Base-by-base conservation (phyloP, 1,140 invertebrate species). In the Drosophila suzukii region DNA sequence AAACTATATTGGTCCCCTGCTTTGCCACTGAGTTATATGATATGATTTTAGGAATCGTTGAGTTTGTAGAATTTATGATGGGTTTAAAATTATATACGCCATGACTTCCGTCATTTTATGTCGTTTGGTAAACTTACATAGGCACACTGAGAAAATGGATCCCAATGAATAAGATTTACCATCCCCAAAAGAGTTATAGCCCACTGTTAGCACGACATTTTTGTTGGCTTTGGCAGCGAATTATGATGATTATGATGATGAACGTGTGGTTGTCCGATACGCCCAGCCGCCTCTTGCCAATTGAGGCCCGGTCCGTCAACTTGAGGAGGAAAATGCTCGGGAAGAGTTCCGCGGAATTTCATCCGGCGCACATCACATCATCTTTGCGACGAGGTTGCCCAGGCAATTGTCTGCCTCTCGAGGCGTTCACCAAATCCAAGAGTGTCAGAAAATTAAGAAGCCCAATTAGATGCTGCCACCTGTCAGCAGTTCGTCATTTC, bases 401-500 rank as follows among this genome's bases (percentile, higher is more conserved):
- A 46, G 63, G 83, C 81, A 90, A 90, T 89, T 89, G 84, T 84
- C 81, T 72, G 62, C 65, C 32, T 49, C 62, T 58, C 38, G 54
- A 56, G 49, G 66, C 65, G 65, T 70, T 65, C 65, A 72, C 59
- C 41, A 60, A 83, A 75, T 75, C 55, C 70, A 44, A 75, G 68
- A 70, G 86, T 90, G 85, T 91, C 81, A 90, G 79, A 90, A 85
- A 88, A 91, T 85, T 88, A 89, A 83, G 81, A 91, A 89, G 90
- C 84, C 91, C 91, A 92, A 92, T 92, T 92, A 92, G 79, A 92
- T 72, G 78, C 75, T 81, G 82, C 84, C 91, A 92, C 91, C 91
- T 92, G 91, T 92, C 91, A 92, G 91, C 91, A 92, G 91, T 92
- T 92, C 91, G 91, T 92, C 91, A 92, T 91, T 60, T 86, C 68